Evolutionary conservation across 1,140 invertebrate species (phyloP).

Genomic region (Hesperophylax magnus): DNA sequence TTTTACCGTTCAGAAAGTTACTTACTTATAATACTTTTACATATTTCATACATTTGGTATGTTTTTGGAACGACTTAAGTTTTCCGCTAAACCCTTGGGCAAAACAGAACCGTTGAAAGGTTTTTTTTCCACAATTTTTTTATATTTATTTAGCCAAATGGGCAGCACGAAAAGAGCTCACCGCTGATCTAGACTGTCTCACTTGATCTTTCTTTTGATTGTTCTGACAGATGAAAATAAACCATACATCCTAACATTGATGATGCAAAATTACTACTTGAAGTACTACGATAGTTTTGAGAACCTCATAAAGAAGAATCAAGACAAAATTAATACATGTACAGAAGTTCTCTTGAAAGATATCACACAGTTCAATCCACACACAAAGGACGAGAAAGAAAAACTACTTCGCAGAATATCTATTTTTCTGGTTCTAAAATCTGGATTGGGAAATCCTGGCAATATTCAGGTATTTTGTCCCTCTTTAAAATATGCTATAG

Average conservation of each 20-base stretch:
- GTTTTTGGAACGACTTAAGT: too few relatives aligned
- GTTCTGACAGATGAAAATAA: constrained; percentile 58
- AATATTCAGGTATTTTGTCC: constrained; percentile 67
- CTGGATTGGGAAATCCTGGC: constrained; percentile 77
- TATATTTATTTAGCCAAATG: too few relatives aligned
- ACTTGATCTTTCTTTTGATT: too few relatives aligned
- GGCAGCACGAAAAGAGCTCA: too few relatives aligned
- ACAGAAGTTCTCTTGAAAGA: constrained; percentile 71
- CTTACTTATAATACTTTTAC: too few relatives aligned
- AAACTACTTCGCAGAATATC: constrained; percentile 77
- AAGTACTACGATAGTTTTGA: constrained; percentile 76
- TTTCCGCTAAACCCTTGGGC: too few relatives aligned
- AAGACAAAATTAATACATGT: constrained; percentile 67
- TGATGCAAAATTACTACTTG: constrained; percentile 81
- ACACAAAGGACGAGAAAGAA: constrained; percentile 67
- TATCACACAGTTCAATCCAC: constrained; percentile 69
- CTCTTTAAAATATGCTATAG: too few relatives aligned
- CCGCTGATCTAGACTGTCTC: too few relatives aligned
- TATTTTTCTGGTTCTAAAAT: constrained; percentile 73
- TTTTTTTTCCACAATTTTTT: too few relatives aligned
- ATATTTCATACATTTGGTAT: too few relatives aligned
- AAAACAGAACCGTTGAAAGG: too few relatives aligned
- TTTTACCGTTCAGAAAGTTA: too few relatives aligned
- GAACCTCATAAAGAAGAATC: constrained; percentile 70
- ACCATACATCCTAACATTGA: constrained; percentile 69